These are phyloP conservation scores for Coccyzus lansbergi DNA, from an alignment of 2,797 vertebrate genomes.

Conservation along the genomic window DNA sequence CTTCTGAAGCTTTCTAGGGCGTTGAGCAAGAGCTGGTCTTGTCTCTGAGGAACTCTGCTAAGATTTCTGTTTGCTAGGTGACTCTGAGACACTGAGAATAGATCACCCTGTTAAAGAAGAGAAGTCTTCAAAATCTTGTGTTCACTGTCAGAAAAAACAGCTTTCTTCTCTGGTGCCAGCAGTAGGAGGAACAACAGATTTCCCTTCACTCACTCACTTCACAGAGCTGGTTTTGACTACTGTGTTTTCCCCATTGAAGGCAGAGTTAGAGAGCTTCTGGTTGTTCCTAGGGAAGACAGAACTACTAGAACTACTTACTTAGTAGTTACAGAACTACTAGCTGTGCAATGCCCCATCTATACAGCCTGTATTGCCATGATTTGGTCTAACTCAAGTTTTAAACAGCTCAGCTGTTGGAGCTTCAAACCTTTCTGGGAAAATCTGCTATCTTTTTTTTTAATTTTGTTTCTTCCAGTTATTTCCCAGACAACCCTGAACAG, in stretches of 20 bases:
- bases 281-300: not conserved
- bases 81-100: slow-evolving; percentile 55
- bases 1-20: slow-evolving; percentile 86
- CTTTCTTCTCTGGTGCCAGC: not conserved
- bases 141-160: not conserved
- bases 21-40: slow-evolving; percentile 81
- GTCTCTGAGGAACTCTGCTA: slow-evolving; percentile 67
- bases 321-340: not conserved
- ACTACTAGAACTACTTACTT: too few species aligned
- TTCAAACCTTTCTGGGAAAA: not conserved
- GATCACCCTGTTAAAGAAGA: slow-evolving; percentile 9
- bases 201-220: not conserved
- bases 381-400: not conserved
- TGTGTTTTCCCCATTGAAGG: not conserved
- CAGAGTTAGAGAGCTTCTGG: not conserved
- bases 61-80: slow-evolving; percentile 42
- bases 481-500: not conserved
- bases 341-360: not conserved
- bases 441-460: not conserved
- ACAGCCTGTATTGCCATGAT: not conserved
- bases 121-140: not conserved
- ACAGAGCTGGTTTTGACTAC: not conserved
- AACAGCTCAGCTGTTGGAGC: not conserved
- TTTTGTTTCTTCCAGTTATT: not conserved
- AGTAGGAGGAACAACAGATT: not conserved